Percentiles rank a stretch among this genome's conserved stretches.
Conservation (phyloP, 2,113 vertebrate species). For the Lipophrys pholis region DNA sequence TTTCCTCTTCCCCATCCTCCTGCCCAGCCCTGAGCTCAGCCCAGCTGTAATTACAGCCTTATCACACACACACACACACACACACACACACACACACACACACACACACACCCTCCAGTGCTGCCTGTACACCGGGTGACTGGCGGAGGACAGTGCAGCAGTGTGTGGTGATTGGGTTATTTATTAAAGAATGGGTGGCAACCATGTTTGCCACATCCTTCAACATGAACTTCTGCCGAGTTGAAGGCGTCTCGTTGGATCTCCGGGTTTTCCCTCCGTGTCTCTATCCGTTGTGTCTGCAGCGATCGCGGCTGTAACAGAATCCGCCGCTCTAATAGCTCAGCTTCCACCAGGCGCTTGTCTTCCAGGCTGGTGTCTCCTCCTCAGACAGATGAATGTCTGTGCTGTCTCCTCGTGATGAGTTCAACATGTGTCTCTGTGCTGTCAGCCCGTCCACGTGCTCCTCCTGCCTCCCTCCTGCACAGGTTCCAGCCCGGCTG, state of each 20-base stretch:
- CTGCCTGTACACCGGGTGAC: too few relatives aligned
- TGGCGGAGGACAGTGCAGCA: too few relatives aligned
- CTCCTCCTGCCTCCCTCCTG: too few relatives aligned
- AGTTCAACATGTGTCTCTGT: constrained; percentile 61
- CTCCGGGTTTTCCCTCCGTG: constrained; percentile 68
- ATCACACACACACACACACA: constrained; percentile 74
- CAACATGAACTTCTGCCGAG: constrained; percentile 55
- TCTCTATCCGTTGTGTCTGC: constrained; percentile 48
- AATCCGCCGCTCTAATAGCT: constrained; percentile 56
- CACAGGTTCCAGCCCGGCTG: too few relatives aligned
- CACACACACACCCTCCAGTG: constrained; percentile 55
- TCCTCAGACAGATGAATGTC: constrained; percentile 55
- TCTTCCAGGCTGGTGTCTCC: constrained; percentile 39
- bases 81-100: constrained; percentile 45
- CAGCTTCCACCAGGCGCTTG: constrained; percentile 44
- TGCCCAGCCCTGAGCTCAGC: constrained; percentile 76
- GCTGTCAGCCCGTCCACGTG: constrained; percentile 37
- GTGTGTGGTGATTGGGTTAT: too few relatives aligned
- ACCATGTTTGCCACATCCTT: too few relatives aligned
- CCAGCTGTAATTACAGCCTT: constrained; percentile 82
- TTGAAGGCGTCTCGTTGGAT: too few relatives aligned
- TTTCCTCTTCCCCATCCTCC: constrained; percentile 77
- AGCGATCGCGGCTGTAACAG: constrained; percentile 48
- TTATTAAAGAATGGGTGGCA: too few relatives aligned
- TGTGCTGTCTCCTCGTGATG: constrained; percentile 45